Evolutionary conservation across 2,113 vertebrate genomes (phyloP).

Genomic region (Paramisgurnus dabryanus): DNA sequence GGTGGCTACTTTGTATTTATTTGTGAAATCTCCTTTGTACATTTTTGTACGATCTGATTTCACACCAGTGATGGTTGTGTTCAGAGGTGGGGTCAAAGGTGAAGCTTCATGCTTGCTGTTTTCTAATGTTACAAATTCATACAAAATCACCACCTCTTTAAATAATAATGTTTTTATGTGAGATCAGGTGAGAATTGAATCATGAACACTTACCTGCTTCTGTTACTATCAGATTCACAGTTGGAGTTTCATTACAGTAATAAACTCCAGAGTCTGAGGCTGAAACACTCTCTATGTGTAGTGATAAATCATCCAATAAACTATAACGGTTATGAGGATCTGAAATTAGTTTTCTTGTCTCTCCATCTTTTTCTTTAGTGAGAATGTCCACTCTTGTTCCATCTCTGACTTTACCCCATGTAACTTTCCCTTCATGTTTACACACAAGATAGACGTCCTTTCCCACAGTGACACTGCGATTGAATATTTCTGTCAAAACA

Average conservation of each 20-base stretch:
- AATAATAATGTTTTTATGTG: too few relatives aligned
- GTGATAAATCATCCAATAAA: not conserved
- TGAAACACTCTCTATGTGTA: not conserved
- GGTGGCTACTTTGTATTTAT: too few relatives aligned
- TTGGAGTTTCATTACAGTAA: not conserved
- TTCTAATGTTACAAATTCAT: too few relatives aligned
- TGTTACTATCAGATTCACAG: not conserved
- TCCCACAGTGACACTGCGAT: not conserved
- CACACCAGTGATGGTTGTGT: too few relatives aligned
- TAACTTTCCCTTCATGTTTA: not conserved
- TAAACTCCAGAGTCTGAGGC: conserved; percentile 4
- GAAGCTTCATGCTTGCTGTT: too few relatives aligned
- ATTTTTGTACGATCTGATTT: too few relatives aligned
- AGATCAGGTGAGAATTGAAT: too few relatives aligned
- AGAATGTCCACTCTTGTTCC: not conserved
- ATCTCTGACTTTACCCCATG: not conserved
- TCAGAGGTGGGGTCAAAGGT: too few relatives aligned
- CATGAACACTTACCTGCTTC: not conserved
- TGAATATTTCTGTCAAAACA: conserved; percentile 2
- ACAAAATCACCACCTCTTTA: too few relatives aligned
- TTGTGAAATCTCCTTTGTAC: too few relatives aligned
- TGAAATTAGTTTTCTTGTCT: not conserved
- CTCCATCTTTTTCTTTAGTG: not conserved
- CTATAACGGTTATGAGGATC: not conserved
- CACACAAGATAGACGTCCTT: not conserved